These are phyloP conservation scores for Troides oblongomaculatus DNA, from an alignment of 2,888 invertebrate species.

Conservation along the genomic window DNA sequence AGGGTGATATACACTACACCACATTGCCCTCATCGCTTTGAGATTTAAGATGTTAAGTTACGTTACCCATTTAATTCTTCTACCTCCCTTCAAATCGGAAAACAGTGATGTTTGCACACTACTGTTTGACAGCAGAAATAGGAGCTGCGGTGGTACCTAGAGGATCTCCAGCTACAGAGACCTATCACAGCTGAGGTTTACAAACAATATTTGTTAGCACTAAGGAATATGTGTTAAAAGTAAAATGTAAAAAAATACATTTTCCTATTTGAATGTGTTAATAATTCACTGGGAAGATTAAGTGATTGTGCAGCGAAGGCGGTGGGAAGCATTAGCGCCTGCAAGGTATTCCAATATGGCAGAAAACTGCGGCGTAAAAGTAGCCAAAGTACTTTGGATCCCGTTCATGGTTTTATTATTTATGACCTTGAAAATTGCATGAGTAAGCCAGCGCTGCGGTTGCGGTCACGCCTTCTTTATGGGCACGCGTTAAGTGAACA, in stretches of 20 bases:
- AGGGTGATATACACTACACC: too few species aligned
- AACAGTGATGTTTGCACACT: too few species aligned
- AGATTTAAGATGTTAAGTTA: too few species aligned
- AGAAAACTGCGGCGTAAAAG: constrained; percentile 77
- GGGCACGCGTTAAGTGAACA: constrained; percentile 66
- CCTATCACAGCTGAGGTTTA: too few species aligned
- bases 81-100: too few species aligned
- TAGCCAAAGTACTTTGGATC: constrained; percentile 75
- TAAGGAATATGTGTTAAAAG: not conserved
- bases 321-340: constrained; percentile 41
- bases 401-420: constrained; percentile 76
- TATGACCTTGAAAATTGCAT: constrained; percentile 79
- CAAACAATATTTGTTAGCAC: too few species aligned
- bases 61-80: too few species aligned
- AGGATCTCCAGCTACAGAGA: too few species aligned
- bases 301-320: constrained; percentile 14
- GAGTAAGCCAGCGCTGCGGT: constrained; percentile 72
- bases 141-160: too few species aligned
- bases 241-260: not conserved
- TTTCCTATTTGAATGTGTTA: not conserved
- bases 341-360: constrained; percentile 63
- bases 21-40: too few species aligned
- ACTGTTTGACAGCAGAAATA: too few species aligned
- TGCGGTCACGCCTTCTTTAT: constrained; percentile 76
- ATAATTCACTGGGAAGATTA: constrained; percentile 11